Percentiles rank a stretch among this genome's conserved stretches.
Conservation (phyloP, 2,797 vertebrate genomes). For the Micromesistius poutassou region DNA sequence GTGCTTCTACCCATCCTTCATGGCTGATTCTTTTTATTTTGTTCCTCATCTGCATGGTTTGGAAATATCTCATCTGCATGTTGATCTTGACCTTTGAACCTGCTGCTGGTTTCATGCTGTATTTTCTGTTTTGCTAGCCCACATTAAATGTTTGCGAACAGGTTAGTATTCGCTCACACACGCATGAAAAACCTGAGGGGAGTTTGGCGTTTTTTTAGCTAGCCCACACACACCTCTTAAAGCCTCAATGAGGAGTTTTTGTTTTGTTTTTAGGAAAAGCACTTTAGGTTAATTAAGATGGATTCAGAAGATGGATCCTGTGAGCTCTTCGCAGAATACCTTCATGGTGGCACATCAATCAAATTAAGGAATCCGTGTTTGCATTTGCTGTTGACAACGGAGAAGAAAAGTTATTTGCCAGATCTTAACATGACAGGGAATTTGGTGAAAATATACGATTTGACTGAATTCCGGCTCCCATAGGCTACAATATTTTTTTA, state of each 20-base stretch:
- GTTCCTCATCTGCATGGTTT: conserved; percentile 44
- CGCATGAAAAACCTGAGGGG: conserved; percentile 72
- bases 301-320: not conserved
- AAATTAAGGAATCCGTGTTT: not conserved
- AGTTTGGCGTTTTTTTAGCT: conserved; percentile 69
- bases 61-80: conserved; percentile 69
- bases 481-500: not conserved
- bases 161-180: conserved; percentile 85
- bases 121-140: conserved; percentile 98
- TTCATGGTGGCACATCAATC: conserved; percentile 15
- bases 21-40: conserved; percentile 15
- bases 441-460: not conserved
- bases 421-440: not conserved
- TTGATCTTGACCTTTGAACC: conserved; percentile 79
- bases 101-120: conserved; percentile 93
- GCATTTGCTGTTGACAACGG: not conserved
- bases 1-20: conserved; percentile 3
- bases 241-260: not conserved
- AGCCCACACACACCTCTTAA: not conserved
- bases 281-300: not conserved
- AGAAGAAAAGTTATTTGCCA: not conserved
- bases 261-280: not conserved
- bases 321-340: not conserved
- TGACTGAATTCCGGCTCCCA: not conserved
- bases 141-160: conserved; percentile 99